Evolutionary conservation across 2,888 invertebrate species (phyloP), one percentile per base, ranked within the genome.

Genomic region (Drosophila heteroneura): DNA sequence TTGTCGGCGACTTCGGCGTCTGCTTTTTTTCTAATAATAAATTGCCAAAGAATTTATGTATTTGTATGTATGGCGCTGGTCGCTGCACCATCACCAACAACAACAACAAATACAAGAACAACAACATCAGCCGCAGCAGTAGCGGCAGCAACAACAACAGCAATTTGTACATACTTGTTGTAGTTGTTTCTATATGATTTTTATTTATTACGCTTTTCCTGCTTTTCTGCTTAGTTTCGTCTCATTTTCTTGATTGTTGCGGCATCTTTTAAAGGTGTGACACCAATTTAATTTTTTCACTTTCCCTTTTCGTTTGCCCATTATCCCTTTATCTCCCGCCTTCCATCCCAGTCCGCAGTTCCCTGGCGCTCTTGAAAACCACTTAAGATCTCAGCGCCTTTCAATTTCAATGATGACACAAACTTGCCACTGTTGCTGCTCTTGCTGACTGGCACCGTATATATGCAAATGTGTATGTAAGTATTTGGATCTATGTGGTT

Each of bases 21-120:
- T 84, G 87, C 71, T 70, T 79, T 81, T 77, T 65, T 82, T 87
- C 90, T 89, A 89, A 85, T 85, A 85, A 85, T 89, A 85, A 85
- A 87, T 85, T 85, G 88, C 82, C 73, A 77, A 87, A 77, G 88
- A 85, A 89, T 85, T 89, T 82, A 79, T 79, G 81, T 81, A 65
- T 76, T 71, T 65, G 72, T 65, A 65, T 84, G 80, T 77, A 84
- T 79, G 75, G 64, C 72, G 79, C 68, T 74, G 54, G 37, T 49
- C 68, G 80, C 74, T 68, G 75, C 81, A 67, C 64, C 82, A 60
- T 26, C 79, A 70, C 59, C 62, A 64, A 32, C 53, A 71, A n/a
- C 32, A 73, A 61, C 54, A 69, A 64, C 60, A 70, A 26, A 26
- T 26, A 22, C 44, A 79, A 67, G 63, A 74, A n/a, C 37, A 51